Conservation (phyloP, 1,140 invertebrate genomes). For the Melipona quadrifasciata region DNA sequence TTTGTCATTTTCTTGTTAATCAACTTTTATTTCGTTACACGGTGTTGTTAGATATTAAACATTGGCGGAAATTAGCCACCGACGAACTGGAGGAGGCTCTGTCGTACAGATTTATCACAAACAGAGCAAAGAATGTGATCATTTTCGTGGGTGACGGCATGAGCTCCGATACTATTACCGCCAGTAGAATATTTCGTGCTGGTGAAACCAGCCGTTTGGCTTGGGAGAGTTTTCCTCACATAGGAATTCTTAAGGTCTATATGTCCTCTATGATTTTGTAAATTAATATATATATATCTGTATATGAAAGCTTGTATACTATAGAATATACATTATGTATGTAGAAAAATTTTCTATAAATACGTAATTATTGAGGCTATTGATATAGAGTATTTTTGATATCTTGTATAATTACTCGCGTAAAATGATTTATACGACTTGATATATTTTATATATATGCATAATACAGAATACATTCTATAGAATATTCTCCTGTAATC, state of each 20-base stretch:
- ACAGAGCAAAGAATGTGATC: conserved; percentile 93
- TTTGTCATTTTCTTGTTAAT: not conserved
- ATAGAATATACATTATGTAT: not conserved
- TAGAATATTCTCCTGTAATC: not conserved
- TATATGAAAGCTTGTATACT: not conserved
- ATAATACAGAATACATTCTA: not conserved
- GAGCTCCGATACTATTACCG: conserved; percentile 94
- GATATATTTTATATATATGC: too few species aligned
- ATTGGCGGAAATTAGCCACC: conserved; percentile 83
- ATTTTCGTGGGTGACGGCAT: conserved; percentile 97
- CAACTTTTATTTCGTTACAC: not conserved
- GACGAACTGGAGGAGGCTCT: conserved; percentile 85
- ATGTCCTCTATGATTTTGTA: not conserved
- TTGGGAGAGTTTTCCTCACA: conserved; percentile 93
- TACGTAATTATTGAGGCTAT: too few species aligned
- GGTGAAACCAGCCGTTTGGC: conserved; percentile 87
- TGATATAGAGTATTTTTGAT: too few species aligned
- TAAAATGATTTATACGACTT: too few species aligned
- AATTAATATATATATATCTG: too few species aligned
- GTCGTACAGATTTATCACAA: conserved; percentile 83
- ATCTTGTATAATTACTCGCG: too few species aligned
- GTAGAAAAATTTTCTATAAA: conserved; percentile 4
- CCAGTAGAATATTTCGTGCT: conserved; percentile 88
- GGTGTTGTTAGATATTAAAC: conserved; percentile 79
- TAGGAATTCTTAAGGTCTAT: conserved; percentile 90